Base-by-base conservation (phyloP, 2,888 invertebrate species). In the Andrena camellia region DNA sequence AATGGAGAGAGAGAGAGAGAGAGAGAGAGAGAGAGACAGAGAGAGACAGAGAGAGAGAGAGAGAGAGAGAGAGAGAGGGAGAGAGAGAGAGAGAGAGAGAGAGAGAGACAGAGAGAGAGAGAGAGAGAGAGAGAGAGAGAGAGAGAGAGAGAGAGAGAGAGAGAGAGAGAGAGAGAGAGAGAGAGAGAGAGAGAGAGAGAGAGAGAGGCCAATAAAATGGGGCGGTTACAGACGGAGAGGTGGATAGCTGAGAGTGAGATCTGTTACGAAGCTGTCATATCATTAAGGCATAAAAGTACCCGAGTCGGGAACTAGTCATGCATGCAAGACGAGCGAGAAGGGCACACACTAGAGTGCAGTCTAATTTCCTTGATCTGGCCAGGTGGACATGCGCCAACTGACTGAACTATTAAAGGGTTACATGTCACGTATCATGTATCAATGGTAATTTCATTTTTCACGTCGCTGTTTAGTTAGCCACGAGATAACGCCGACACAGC, bases 311-410 rank as follows among this genome's bases (percentile, higher is more conserved):
- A 81, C 87, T 90, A 87, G 83, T 90, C 89, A 90, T 92, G 90
- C 92, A 92, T 91, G 91, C 92, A 90, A 91, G 90, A 89, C 91
- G 91, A 88, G 88, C 89, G 90, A 90, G 86, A 88, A 87, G 93
- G 90, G 91, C 90, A 93, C 90, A 93, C 88, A 90, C 93, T 93
- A 93, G 88, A 87, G 93, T 94, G 94, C 94, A 94, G 89, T 86
- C 93, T 93, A 94, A 84, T 88, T 88, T 88, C 85, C 89, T 87
- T 85, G 88, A 85, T 85, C 42, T 86, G 90, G 92, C 91, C 92
- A 93, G 93, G 90, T 93, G 91, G 93, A 90, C 92, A 93, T 93
- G 93, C 92, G 91, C 93, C 92, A 92, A 88, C 93, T 93, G 93
- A 93, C 93, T 90, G 83, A 78, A 74, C 85, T 88, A 88, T 88